These are phyloP conservation scores for Sciurus vulgaris DNA, from an alignment of 2,797 vertebrate species.

Conservation along the genomic window DNA sequence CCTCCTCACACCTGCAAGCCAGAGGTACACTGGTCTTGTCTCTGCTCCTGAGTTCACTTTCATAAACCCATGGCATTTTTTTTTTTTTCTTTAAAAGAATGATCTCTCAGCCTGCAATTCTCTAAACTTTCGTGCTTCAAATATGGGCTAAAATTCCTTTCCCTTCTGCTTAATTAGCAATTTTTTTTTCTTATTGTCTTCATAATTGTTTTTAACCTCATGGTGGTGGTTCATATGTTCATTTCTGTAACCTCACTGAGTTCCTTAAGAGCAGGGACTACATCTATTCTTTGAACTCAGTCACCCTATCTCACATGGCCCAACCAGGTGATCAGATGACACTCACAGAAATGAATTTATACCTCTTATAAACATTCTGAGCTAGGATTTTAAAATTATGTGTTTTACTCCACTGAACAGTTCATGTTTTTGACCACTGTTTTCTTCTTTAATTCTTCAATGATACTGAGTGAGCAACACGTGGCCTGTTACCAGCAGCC, in stretches of 20 bases:
- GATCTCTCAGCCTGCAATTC: background rate
- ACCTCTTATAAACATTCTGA: background rate
- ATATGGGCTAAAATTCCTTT: background rate
- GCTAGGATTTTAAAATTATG: background rate
- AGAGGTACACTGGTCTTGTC: background rate
- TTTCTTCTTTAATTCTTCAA: background rate
- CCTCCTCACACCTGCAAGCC: background rate
- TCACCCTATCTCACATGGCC: background rate
- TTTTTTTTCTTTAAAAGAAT: background rate
- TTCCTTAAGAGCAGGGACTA: background rate
- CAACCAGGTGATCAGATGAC: background rate
- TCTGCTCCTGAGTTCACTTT: background rate
- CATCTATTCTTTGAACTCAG: background rate
- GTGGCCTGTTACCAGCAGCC: accelerated
- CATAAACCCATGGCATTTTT: background rate
- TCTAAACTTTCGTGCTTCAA: background rate
- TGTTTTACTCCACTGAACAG: background rate
- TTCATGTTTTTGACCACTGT: background rate
- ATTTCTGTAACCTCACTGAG: background rate
- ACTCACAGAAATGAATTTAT: background rate
- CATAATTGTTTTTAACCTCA: background rate
- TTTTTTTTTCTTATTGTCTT: background rate
- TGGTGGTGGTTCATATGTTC: background rate
- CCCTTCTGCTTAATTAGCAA: background rate
- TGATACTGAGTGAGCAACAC: background rate